phyloP scores from a whole-genome alignment of 2,113 vertebrate species.

The Xyliphius kryptos region DNA sequence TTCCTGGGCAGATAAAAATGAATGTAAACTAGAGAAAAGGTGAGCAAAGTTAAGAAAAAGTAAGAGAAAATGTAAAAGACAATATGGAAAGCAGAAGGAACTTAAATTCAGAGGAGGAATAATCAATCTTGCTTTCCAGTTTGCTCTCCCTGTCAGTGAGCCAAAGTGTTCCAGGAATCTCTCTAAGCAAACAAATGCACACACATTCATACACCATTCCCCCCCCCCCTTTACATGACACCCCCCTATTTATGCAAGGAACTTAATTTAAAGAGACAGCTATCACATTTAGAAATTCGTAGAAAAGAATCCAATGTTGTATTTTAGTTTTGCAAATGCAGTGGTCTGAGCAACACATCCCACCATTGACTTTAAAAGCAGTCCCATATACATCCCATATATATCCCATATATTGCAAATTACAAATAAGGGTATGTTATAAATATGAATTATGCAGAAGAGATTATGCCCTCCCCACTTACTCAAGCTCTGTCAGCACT shows the following conservation, averaged over 20 bases:
- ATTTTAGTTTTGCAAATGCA: too few species aligned
- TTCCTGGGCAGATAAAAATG: constrained; percentile 17
- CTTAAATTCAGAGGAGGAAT: constrained; percentile 31
- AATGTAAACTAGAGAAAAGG: neutral
- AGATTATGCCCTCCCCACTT: neutral
- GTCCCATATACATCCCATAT: too few species aligned
- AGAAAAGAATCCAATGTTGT: too few species aligned
- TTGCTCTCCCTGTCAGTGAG: neutral
- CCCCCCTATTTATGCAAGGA: neutral
- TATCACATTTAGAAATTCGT: too few species aligned
- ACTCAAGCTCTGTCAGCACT: neutral
- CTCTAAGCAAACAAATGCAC: neutral
- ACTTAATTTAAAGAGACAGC: neutral
- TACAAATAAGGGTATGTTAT: neutral
- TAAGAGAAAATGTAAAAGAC: constrained; percentile 2
- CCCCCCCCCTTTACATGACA: too few species aligned
- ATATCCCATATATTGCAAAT: neutral
- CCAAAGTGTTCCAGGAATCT: constrained; percentile 10
- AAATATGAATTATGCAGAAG: constrained; percentile 8
- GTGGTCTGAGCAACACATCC: too few species aligned
- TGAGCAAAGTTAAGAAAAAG: constrained; percentile 10
- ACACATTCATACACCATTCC: neutral
- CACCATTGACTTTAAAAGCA: too few species aligned
- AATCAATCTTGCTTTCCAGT: constrained; percentile 19
- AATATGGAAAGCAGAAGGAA: constrained; percentile 6